A percentile compares a stretch with the other conserved stretches of the same genome.
phyloP scores from a whole-genome alignment of 2,888 invertebrate genomes.

The Nycteola revayana region DNA sequence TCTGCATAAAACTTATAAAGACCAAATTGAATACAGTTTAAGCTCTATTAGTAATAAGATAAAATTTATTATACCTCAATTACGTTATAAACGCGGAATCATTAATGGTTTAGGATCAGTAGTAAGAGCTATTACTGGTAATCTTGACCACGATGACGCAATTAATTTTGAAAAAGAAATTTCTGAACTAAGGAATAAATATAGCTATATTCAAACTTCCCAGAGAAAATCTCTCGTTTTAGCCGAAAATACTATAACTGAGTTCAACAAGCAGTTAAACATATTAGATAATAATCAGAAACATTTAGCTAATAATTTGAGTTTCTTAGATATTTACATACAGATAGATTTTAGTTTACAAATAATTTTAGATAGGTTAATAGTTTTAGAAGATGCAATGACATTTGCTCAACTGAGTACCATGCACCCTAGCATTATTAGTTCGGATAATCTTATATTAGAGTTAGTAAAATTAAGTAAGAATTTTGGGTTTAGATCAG shows the following conservation, averaged over 20 bases:
- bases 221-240: no score
- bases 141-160: background rate
- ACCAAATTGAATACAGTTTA: no score
- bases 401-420: constrained; percentile 4
- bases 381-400: constrained; percentile 4
- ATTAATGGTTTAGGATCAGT: background rate
- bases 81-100: background rate
- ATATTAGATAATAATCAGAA: no score
- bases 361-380: constrained; percentile 12
- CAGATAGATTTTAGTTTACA: constrained; percentile 1
- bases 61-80: no score
- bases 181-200: no score
- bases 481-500: no score
- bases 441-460: constrained; percentile 1
- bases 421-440: constrained; percentile 11
- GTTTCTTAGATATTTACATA: background rate
- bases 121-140: background rate
- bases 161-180: constrained; percentile 5
- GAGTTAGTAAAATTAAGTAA: background rate
- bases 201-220: no score
- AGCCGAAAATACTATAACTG: no score
- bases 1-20: no score
- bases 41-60: no score
- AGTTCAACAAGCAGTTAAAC: no score
- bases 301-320: no score